These are phyloP conservation scores for Camelus dromedarius DNA, from an alignment of 2,113 vertebrate genomes.

Conservation along the genomic window DNA sequence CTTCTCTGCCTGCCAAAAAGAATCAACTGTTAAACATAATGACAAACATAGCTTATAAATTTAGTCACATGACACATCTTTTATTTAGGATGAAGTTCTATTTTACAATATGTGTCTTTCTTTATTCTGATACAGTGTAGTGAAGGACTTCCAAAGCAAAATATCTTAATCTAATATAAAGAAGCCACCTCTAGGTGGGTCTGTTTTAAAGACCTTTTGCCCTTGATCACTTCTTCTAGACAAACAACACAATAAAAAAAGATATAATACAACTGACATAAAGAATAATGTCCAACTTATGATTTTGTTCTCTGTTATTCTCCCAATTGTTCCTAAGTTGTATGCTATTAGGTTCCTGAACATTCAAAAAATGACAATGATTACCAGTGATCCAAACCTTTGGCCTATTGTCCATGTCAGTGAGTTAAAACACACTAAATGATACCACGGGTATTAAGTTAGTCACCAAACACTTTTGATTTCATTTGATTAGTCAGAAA, in stretches of 20 bases:
- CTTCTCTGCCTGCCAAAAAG: background rate
- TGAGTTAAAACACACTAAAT: background rate
- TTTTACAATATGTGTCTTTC: background rate
- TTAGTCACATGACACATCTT: background rate
- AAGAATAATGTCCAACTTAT: background rate
- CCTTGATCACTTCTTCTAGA: background rate
- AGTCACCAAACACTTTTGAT: background rate
- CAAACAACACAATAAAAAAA: background rate
- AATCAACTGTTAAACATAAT: background rate
- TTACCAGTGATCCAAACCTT: background rate
- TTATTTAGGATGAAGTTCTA: background rate
- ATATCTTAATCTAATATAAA: background rate
- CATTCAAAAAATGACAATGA: background rate
- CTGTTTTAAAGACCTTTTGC: background rate
- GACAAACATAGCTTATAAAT: background rate
- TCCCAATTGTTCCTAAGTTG: background rate
- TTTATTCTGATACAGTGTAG: background rate
- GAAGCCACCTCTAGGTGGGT: accelerated
- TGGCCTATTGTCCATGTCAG: background rate
- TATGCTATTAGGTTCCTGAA: background rate
- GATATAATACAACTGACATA: background rate
- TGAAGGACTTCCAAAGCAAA: background rate
- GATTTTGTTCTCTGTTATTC: background rate
- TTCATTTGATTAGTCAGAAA: background rate
- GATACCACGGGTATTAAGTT: background rate